Percentiles rank a stretch among this genome's conserved stretches.
phyloP scores from a whole-genome alignment of 2,113 vertebrate genomes.

The cat (Felis catus) region DNA sequence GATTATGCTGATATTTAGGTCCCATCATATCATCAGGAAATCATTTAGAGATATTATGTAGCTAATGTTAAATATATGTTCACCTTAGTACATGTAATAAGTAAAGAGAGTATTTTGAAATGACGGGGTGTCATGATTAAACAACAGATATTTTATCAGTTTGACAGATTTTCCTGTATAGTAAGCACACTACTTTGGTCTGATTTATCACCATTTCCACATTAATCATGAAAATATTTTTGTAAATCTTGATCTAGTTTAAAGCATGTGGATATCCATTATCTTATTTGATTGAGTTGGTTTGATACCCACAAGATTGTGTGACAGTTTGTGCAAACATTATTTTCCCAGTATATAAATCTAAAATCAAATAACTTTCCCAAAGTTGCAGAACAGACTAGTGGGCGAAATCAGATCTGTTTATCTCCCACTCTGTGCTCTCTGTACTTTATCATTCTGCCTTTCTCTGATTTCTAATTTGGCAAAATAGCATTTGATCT shows the following conservation, averaged over 20 bases:
- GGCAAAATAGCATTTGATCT: background rate
- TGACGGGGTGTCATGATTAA: background rate
- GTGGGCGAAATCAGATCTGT: background rate
- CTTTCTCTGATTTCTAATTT: background rate
- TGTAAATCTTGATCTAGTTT: background rate
- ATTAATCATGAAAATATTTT: background rate
- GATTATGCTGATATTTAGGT: background rate
- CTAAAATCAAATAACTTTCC: constrained; percentile 40
- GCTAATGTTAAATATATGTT: background rate
- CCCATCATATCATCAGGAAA: background rate
- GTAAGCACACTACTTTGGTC: background rate
- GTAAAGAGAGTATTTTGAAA: background rate
- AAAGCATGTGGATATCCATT: background rate
- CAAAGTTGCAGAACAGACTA: background rate
- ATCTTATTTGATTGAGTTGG: background rate
- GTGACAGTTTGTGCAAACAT: background rate
- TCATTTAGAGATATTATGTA: background rate
- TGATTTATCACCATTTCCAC: background rate
- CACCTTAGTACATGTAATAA: background rate
- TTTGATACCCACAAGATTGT: background rate
- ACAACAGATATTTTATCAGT: background rate
- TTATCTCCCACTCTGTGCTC: background rate
- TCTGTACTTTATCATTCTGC: background rate
- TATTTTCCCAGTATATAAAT: background rate
- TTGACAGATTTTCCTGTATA: background rate